A percentile compares a stretch with the other conserved stretches of the same genome.
Conservation (phyloP, 2,113 vertebrate species). For the Aldabrachelys gigantea region DNA sequence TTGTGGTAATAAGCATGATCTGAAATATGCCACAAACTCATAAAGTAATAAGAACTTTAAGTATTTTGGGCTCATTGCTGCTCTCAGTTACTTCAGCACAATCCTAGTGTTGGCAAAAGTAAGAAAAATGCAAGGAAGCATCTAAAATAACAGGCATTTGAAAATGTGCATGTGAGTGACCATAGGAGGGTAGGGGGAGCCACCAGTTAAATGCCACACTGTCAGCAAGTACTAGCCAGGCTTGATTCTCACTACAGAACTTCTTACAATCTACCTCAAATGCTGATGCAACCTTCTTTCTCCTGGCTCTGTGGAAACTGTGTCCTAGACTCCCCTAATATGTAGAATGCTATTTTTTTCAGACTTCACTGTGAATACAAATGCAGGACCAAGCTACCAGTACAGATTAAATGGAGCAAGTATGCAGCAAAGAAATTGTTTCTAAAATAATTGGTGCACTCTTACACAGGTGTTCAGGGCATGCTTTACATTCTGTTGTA, state of each 20-base stretch:
- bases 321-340: not conserved
- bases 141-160: not conserved
- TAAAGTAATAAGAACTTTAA: not conserved
- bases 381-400: not conserved
- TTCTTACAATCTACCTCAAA: not conserved
- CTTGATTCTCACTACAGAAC: fast-evolving
- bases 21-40: not conserved
- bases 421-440: not conserved
- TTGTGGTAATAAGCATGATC: not conserved
- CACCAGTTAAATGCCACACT: not conserved
- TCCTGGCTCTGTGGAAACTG: not conserved
- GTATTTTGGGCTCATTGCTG: not conserved
- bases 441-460: not conserved
- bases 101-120: not conserved
- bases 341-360: not conserved
- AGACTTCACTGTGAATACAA: not conserved
- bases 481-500: not conserved
- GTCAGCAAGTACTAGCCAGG: not conserved
- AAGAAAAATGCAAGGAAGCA: not conserved
- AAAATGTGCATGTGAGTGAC: not conserved
- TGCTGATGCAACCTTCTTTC: not conserved
- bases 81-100: not conserved
- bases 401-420: not conserved
- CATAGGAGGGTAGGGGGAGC: not conserved
- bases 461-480: not conserved